Percentiles rank a stretch among this genome's conserved stretches.
Evolutionary conservation across 2,797 vertebrate species (phyloP).

Genomic region (Poeciliopsis gracilis): DNA sequence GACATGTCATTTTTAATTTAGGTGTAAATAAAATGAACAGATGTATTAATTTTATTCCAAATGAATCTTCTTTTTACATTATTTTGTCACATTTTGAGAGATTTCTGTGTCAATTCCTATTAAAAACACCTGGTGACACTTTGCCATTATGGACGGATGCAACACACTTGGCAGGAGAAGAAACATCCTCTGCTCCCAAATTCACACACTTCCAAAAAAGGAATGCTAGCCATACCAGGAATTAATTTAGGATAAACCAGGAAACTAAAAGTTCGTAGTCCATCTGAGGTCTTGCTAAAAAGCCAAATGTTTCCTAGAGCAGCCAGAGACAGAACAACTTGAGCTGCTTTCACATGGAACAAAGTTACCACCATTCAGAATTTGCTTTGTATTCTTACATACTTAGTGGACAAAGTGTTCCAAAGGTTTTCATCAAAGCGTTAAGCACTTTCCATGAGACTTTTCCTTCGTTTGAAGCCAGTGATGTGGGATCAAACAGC

Average conservation of each 20-base stretch:
- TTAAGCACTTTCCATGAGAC: background rate
- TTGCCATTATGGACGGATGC: background rate
- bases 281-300: background rate
- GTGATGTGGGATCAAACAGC: constrained; percentile 27
- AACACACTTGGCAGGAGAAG: background rate
- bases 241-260: background rate
- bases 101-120: background rate
- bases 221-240: background rate
- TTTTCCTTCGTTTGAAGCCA: constrained; percentile 21
- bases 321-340: background rate
- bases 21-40: background rate
- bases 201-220: background rate
- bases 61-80: background rate
- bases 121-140: background rate
- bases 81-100: background rate
- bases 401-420: constrained; percentile 17
- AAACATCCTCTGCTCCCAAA: constrained; percentile 3
- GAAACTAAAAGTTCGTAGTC: background rate
- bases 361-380: constrained; percentile 24
- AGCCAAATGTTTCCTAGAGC: background rate
- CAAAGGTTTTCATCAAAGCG: constrained; percentile 33
- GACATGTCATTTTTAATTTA: background rate
- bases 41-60: background rate
- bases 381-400: constrained; percentile 28
- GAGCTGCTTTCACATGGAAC: constrained; percentile 23